Evolutionary conservation across 2,888 invertebrate species (phyloP), one percentile per base, ranked within the genome.

Genomic region (Cartodere bifasciata): DNA sequence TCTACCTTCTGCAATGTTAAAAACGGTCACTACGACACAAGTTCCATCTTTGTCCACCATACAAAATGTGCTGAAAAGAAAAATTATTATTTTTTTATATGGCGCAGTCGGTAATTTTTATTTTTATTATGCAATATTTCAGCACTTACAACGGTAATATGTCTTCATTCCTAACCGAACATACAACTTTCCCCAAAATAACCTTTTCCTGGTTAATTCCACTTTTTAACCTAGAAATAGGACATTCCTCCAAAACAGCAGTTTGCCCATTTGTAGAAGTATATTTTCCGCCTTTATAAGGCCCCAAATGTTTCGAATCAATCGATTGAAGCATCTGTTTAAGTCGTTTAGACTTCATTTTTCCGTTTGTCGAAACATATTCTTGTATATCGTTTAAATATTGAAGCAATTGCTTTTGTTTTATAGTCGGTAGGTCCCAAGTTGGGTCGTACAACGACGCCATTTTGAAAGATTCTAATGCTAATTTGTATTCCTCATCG

Each of bases 1-100:
- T 52, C 75, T 75, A 0, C 83, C 83, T 49, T 75, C 72, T 4
- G 82, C 81, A 58, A 86, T 68, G 64, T 90, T 88, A 61, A 85
- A 90, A 25, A 88, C 74, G 1, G 81, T 81, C 36, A 87, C 84
- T 12, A 75, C 71, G 27, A 78, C 61, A 50, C 84, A 83, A 2
- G 65, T 64, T 59, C 72, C 70, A 32, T 73, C 69, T 42, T 70
- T 69, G 60, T 87, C 87, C 24, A 83, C 69, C 50, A 87, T 58
- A 48, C 83, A 86, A 60, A 86, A 85, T 20, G 84, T 78, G 56
- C 85, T 86, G 62, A 7, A 69, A 60, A 40, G n/a, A n/a, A n/a
- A n/a, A n/a, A n/a, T n/a, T n/a, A n/a, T n/a, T n/a, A n/a, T n/a
- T n/a, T n/a, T n/a, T n/a, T n/a, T n/a, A n/a, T n/a, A n/a, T n/a